Percentiles rank a stretch among this genome's conserved stretches.
These are phyloP conservation scores for Philaethria dido DNA, from an alignment of 2,888 invertebrate species.

Conservation along the genomic window DNA sequence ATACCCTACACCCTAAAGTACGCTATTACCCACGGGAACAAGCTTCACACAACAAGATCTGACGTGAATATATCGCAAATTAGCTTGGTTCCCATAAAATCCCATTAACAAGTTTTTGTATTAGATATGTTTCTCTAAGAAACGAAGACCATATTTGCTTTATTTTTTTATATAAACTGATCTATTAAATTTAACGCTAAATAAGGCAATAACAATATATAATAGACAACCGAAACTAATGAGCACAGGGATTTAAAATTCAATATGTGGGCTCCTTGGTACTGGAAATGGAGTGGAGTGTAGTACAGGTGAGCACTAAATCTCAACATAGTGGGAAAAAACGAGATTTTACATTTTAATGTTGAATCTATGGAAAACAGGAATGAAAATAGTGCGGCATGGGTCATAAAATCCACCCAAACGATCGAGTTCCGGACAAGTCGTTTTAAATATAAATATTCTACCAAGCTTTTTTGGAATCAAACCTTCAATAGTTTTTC, in stretches of 20 bases:
- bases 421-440: not conserved
- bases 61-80: not conserved
- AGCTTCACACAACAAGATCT: not conserved
- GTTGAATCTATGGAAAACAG: not conserved
- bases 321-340: not conserved
- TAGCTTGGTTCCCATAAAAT: not conserved
- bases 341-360: not conserved
- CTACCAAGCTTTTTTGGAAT: too few species aligned
- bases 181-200: too few species aligned
- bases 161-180: too few species aligned
- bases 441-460: too few species aligned
- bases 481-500: too few species aligned
- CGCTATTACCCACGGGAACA: not conserved
- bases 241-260: too few species aligned
- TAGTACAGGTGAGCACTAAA: too few species aligned
- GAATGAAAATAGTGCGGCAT: not conserved
- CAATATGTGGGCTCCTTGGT: too few species aligned
- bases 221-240: too few species aligned
- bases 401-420: not conserved
- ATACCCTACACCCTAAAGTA: not conserved
- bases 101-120: not conserved
- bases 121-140: not conserved
- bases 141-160: not conserved
- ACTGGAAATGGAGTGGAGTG: too few species aligned
- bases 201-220: too few species aligned